Evolutionary conservation across 2,113 vertebrate genomes (phyloP).

Genomic region (Todiramphus chloris): DNA sequence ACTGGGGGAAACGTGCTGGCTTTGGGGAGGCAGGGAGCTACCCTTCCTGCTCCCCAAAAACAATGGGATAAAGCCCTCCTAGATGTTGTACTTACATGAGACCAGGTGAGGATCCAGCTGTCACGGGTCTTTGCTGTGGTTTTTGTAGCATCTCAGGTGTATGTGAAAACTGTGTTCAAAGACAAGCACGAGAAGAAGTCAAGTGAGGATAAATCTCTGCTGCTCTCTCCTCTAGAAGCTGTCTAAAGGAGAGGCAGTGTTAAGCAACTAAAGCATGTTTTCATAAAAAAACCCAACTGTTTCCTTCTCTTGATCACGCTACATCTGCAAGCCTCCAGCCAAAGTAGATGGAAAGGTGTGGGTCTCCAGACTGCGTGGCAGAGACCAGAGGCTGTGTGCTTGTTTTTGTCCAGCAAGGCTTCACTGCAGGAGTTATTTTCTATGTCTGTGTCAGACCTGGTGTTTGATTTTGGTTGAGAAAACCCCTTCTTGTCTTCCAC

Average conservation of each 20-base stretch:
- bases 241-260: not conserved
- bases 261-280: not conserved
- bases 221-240: not conserved
- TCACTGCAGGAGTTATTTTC: not conserved
- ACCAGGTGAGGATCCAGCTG: not conserved
- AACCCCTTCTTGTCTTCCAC: not conserved
- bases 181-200: not conserved
- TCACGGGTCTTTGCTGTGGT: not conserved
- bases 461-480: not conserved
- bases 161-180: not conserved
- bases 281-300: fast-evolving
- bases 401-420: not conserved
- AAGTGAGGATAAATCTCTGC: not conserved
- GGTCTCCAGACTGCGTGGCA: not conserved
- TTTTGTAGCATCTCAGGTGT: not conserved
- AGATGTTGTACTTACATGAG: not conserved
- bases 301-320: not conserved
- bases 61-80: not conserved
- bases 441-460: not conserved
- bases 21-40: not conserved
- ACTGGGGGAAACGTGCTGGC: not conserved
- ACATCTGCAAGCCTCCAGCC: not conserved
- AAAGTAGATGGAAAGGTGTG: not conserved
- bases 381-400: not conserved
- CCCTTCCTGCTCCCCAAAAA: not conserved